Base-by-base conservation (phyloP, 2,888 invertebrate genomes). In the Andrena bucephala region DNA sequence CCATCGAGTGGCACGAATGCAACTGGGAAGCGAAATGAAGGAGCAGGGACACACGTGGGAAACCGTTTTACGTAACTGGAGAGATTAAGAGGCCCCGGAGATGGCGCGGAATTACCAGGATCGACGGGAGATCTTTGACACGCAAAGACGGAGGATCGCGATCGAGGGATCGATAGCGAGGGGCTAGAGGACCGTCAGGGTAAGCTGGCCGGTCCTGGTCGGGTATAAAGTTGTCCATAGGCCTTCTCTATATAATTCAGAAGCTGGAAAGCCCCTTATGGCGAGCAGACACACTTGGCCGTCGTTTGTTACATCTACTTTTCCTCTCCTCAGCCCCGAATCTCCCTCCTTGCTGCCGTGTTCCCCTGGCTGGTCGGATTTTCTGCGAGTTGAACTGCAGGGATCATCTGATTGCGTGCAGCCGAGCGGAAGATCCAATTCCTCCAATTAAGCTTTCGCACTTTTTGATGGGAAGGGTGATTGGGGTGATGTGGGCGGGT, bases 381-480 rank as follows among this genome's bases (percentile, higher is more conserved):
- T 82, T 81, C 84, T 76, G 70, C 79, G 79, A 78, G 76, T 83
- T 85, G 77, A 88, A 85, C 85, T 81, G 87, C 84, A 81, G 81
- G 88, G 87, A 88, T 89, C 89, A 89, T 89, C 86, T 92, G 92
- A 93, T 93, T 93, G 93, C 91, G 91, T 88, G 90, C 91, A 90
- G 85, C 90, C 89, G 84, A 89, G 90, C 91, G 92, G 87, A 89
- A 90, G 89, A 91, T 91, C 91, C 92, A 91, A 93, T 93, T 93
- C 90, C 88, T 86, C 89, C 92, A 92, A 94, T 94, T 93, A 93
- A 93, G 93, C 93, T 93, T 93, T 94, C 93, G 93, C 93, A 93
- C 93, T 92, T 93, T 93, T 93, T 92, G 92, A 93, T 92, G 92
- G 70, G 73, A 73, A 69, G 66, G 63, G 62, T 33, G 63, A 62